A percentile compares a stretch with the other conserved stretches of the same genome.
phyloP scores from a whole-genome alignment of 2,113 vertebrate genomes.

The Dasyornis broadbenti region DNA sequence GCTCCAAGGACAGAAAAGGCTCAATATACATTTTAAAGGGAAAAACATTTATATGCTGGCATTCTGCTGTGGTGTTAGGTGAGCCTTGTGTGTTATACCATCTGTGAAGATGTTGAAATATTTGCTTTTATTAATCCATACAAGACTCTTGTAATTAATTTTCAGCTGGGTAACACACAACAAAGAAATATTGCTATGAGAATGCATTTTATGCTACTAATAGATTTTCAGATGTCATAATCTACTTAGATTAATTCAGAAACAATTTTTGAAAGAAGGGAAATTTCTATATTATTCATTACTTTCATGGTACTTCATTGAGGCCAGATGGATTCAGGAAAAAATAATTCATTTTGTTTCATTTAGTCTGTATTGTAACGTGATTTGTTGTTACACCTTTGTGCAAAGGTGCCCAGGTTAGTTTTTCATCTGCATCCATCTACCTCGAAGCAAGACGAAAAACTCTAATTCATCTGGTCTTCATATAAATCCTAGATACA shows the following conservation, averaged over 20 bases:
- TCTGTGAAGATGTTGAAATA: not conserved
- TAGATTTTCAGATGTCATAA: not conserved
- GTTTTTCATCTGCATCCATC: not conserved
- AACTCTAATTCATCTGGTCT: not conserved
- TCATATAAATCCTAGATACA: not conserved
- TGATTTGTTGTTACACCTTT: not conserved
- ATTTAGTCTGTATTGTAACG: not conserved
- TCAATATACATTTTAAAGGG: not conserved
- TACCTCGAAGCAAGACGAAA: not conserved
- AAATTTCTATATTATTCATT: not conserved
- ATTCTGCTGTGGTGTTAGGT: not conserved
- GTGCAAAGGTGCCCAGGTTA: not conserved
- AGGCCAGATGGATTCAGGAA: not conserved
- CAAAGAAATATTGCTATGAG: not conserved
- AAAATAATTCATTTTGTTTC: fast-evolving
- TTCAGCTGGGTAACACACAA: not conserved
- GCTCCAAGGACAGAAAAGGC: not conserved
- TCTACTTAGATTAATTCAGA: not conserved
- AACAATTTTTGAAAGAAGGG: not conserved
- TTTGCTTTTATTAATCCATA: not conserved
- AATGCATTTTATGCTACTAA: not conserved
- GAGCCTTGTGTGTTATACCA: not conserved
- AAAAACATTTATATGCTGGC: not conserved
- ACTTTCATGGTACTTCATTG: not conserved
- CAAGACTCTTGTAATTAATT: not conserved